phyloP scores from a whole-genome alignment of 2,113 vertebrate species.

The Crotalus tigris region DNA sequence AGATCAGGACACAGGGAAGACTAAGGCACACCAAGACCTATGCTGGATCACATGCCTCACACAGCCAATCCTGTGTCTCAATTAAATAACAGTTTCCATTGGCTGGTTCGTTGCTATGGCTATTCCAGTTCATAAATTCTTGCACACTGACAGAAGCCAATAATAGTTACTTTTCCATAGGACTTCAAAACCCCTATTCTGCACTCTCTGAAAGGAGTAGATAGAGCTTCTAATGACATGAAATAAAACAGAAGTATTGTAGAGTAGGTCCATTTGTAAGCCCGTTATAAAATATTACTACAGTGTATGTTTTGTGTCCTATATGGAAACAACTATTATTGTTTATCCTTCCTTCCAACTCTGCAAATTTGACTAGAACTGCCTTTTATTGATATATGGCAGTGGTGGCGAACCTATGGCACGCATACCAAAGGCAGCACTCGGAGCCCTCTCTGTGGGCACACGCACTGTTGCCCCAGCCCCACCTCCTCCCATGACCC shows the following conservation, averaged over 20 bases:
- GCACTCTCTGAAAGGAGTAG: constrained; percentile 61
- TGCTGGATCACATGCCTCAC: too few relatives aligned
- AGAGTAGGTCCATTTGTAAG: constrained; percentile 12
- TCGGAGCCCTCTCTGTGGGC: too few relatives aligned
- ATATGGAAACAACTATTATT: constrained; percentile 10
- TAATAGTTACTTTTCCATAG: constrained; percentile 61
- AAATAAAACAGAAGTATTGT: constrained; percentile 39
- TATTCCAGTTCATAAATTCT: too few relatives aligned
- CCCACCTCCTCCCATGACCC: too few relatives aligned
- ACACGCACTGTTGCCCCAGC: too few relatives aligned
- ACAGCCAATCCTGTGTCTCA: too few relatives aligned
- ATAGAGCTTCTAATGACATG: constrained; percentile 52
- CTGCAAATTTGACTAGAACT: neutral
- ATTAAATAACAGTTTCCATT: too few relatives aligned
- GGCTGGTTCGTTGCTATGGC: too few relatives aligned
- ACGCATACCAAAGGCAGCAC: too few relatives aligned
- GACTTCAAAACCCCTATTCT: constrained; percentile 64
- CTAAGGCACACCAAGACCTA: too few relatives aligned
- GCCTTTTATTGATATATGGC: neutral
- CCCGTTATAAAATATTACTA: constrained; percentile 31
- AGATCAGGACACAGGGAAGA: too few relatives aligned
- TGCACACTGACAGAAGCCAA: constrained; percentile 12
- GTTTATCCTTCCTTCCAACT: neutral
- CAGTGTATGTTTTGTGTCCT: constrained; percentile 13
- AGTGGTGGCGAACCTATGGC: too few relatives aligned